These are phyloP conservation scores for Pogonomyrmex californicus DNA, from an alignment of 1,140 invertebrate genomes.

Conservation along the genomic window DNA sequence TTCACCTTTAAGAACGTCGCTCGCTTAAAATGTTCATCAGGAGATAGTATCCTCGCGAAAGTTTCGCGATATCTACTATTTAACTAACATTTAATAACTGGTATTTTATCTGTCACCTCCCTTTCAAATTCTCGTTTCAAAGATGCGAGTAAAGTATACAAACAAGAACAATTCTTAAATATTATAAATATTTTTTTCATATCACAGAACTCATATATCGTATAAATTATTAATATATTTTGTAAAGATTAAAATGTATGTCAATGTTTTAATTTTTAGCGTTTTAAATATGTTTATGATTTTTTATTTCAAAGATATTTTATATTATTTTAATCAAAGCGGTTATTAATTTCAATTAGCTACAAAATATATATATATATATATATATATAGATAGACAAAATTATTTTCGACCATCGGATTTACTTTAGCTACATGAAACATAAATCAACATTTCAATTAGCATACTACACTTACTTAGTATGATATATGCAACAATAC, in stretches of 20 bases:
- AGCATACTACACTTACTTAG: slow-evolving; percentile 22
- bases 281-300: slow-evolving; percentile 3
- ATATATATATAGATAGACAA: neutral
- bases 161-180: neutral
- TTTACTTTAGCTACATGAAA: neutral
- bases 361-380: neutral
- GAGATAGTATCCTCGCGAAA: slow-evolving; percentile 11
- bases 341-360: neutral
- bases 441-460: slow-evolving; percentile 33
- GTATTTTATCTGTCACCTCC: neutral
- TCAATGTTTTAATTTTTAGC: neutral
- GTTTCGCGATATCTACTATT: slow-evolving; percentile 17
- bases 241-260: neutral
- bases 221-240: neutral
- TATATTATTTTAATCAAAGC: neutral
- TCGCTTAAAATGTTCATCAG: slow-evolving; percentile 43
- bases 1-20: slow-evolving; percentile 49
- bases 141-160: neutral
- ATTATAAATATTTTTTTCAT: neutral
- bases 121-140: neutral
- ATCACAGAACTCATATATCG: neutral
- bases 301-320: neutral
- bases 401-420: neutral
- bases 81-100: slow-evolving; percentile 1
- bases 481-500: slow-evolving; percentile 1